Conservation (phyloP, 2,113 vertebrate genomes). For the Alethe diademata region DNA sequence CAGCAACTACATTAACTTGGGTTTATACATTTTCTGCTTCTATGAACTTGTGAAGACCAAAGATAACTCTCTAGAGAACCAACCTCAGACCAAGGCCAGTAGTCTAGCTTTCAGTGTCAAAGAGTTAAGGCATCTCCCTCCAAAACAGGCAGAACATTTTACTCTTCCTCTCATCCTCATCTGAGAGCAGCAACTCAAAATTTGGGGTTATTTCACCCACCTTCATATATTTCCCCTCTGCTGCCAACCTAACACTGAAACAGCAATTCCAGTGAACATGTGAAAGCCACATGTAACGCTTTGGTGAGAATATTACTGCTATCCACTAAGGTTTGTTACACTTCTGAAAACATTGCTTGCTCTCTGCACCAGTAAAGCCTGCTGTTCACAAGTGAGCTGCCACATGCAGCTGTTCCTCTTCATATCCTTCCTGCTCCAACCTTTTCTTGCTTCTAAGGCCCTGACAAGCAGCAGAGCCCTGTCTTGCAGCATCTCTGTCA, state of each 20-base stretch:
- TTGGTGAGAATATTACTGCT: background rate
- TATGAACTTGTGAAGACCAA: background rate
- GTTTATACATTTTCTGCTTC: background rate
- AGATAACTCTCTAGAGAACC: background rate
- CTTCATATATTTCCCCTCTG: background rate
- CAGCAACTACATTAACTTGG: background rate
- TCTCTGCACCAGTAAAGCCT: background rate
- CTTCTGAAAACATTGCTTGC: background rate
- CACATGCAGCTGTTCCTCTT: background rate
- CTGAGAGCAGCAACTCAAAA: background rate
- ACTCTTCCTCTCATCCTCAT: background rate
- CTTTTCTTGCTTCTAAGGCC: background rate
- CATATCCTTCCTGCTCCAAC: background rate
- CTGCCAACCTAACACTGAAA: background rate
- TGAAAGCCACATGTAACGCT: background rate
- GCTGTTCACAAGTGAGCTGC: background rate
- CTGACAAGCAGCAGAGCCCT: background rate
- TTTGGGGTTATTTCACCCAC: background rate
- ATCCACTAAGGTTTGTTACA: background rate
- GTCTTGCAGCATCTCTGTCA: background rate
- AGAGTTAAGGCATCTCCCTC: background rate
- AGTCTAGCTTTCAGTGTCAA: background rate
- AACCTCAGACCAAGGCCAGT: background rate
- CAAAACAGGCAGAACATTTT: background rate
- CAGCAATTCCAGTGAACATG: background rate